Percentiles rank a stretch among this genome's conserved stretches.
phyloP scores from a whole-genome alignment of 2,113 vertebrate genomes.

The Lontra canadensis region DNA sequence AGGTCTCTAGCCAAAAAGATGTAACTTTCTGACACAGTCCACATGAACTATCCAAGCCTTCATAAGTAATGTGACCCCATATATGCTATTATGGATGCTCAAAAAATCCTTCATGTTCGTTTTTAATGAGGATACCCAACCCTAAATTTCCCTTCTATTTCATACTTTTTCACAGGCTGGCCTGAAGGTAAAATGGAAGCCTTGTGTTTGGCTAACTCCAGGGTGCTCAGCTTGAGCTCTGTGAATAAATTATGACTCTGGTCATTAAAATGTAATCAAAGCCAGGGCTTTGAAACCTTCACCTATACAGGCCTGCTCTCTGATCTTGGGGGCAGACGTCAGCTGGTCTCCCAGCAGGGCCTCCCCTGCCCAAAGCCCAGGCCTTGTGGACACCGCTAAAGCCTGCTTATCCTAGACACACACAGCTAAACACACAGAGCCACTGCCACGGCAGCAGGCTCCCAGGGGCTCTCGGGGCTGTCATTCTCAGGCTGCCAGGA shows the following conservation, averaged over 20 bases:
- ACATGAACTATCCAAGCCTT: background rate
- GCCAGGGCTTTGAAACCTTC: constrained; percentile 64
- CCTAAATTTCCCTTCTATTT: constrained; percentile 4
- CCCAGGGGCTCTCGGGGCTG: background rate
- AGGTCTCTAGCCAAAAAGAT: background rate
- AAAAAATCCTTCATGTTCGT: background rate
- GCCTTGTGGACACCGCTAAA: background rate
- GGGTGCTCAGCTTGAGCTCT: constrained; percentile 67
- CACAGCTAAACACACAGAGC: background rate
- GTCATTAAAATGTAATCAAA: constrained; percentile 78
- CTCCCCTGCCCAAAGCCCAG: background rate
- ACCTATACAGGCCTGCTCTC: constrained; percentile 65
- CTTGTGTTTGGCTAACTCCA: constrained; percentile 31
- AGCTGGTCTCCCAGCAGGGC: constrained; percentile 38
- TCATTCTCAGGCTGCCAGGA: background rate
- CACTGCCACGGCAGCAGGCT: background rate
- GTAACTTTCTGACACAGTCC: background rate
- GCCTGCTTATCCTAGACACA: background rate
- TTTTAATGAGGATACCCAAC: background rate
- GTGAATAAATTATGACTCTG: constrained; percentile 76
- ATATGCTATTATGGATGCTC: background rate
- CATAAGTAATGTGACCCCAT: background rate
- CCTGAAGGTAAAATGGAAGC: constrained; percentile 48
- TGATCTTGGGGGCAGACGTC: constrained; percentile 54
- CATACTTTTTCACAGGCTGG: constrained; percentile 37